phyloP scores from a whole-genome alignment of 2,797 vertebrate genomes.

The Amblyopsis hoosieri region DNA sequence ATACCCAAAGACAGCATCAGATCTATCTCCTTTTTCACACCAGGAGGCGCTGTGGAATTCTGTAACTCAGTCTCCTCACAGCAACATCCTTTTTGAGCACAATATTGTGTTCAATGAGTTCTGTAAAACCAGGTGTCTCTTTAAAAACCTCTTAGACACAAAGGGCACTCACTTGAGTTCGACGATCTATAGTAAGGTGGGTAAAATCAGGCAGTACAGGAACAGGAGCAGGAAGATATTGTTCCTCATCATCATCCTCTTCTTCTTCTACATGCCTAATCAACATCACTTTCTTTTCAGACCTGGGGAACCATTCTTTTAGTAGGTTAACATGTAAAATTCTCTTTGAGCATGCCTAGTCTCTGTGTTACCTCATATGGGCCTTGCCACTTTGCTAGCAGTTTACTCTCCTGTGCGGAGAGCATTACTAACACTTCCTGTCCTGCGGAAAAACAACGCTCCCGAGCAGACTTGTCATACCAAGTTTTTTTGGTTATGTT shows the following conservation, averaged over 20 bases:
- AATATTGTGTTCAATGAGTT: neutral
- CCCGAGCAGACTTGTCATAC: neutral
- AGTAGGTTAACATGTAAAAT: neutral
- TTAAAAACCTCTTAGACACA: neutral
- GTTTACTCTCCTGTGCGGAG: neutral
- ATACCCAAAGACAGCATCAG: neutral
- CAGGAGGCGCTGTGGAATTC: neutral
- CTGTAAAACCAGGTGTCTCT: neutral
- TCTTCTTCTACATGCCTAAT: neutral
- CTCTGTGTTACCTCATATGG: neutral
- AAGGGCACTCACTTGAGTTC: neutral
- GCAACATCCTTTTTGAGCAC: neutral
- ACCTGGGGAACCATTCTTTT: neutral
- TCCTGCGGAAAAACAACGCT: neutral
- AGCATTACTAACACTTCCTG: conserved; percentile 6
- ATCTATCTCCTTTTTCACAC: neutral
- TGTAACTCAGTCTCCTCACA: neutral
- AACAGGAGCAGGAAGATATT: neutral
- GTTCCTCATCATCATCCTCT: neutral
- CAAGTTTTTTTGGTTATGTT: neutral
- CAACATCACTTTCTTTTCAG: neutral
- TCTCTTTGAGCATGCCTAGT: neutral
- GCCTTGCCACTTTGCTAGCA: neutral
- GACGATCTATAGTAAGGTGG: neutral
- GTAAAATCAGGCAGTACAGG: neutral